Conservation (phyloP, 2,113 vertebrate species). For the Symphodus melops region DNA sequence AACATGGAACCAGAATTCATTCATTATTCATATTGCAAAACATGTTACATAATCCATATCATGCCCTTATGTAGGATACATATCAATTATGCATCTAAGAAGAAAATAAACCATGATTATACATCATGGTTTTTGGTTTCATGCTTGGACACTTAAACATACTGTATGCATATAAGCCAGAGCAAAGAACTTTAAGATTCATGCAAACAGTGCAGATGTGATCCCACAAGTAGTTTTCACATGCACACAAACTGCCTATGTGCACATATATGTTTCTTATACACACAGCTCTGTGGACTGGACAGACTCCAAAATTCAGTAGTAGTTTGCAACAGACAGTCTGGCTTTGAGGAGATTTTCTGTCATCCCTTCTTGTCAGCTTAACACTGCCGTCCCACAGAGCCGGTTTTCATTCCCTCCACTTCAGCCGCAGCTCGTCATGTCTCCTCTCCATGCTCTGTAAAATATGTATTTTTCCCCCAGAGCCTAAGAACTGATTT, state of each 20-base stretch:
- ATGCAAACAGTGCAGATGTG: constrained; percentile 23
- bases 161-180: neutral
- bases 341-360: constrained; percentile 66
- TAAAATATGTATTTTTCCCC: constrained; percentile 72
- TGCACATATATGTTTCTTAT: constrained; percentile 32
- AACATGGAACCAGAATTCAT: neutral
- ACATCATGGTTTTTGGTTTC: constrained; percentile 8
- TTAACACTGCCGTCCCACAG: constrained; percentile 66
- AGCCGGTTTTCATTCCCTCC: constrained; percentile 67
- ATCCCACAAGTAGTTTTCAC: constrained; percentile 4
- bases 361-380: constrained; percentile 76
- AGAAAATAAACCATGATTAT: neutral
- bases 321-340: constrained; percentile 63
- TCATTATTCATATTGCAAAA: constrained; percentile 1
- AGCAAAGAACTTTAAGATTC: neutral
- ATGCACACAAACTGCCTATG: neutral
- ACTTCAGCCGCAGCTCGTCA: constrained; percentile 54
- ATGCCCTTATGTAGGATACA: constrained; percentile 6
- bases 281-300: constrained; percentile 16
- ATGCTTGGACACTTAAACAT: neutral
- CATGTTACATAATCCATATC: constrained; percentile 11
- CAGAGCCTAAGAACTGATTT: constrained; percentile 59
- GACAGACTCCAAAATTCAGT: constrained; percentile 71
- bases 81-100: constrained; percentile 42
- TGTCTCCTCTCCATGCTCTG: constrained; percentile 57